phyloP scores from a whole-genome alignment of 2,888 invertebrate genomes.

The Asteroscopus sphinx region DNA sequence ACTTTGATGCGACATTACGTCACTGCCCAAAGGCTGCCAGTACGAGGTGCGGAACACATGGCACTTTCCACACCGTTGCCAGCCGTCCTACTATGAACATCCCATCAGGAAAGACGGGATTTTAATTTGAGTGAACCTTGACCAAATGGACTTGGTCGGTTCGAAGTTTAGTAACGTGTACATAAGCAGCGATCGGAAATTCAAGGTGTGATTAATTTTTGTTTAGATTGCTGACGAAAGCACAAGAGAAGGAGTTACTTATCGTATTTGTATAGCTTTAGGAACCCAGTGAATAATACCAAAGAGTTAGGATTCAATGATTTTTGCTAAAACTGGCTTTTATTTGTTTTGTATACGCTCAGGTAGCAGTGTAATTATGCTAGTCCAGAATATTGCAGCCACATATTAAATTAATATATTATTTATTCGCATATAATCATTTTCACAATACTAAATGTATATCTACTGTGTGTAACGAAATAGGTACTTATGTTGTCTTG shows the following conservation, averaged over 20 bases:
- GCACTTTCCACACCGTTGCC: conserved; percentile 97
- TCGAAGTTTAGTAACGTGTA: conserved; percentile 61
- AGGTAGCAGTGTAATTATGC: conserved; percentile 76
- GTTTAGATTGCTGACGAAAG: conserved; percentile 65
- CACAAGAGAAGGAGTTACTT: conserved; percentile 73
- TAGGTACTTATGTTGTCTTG: conserved; percentile 65
- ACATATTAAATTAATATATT: conserved; percentile 71
- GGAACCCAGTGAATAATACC: conserved; percentile 84
- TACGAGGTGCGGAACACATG: conserved; percentile 98
- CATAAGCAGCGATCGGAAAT: conserved; percentile 53
- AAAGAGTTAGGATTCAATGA: conserved; percentile 78
- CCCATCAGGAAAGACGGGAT: conserved; percentile 48
- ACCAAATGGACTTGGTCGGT: conserved; percentile 40
- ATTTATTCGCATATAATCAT: conserved; percentile 79
- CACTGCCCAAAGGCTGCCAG: conserved; percentile 97
- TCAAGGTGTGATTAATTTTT: conserved; percentile 62
- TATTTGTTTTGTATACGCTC: conserved; percentile 68
- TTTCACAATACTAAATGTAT: conserved; percentile 58
- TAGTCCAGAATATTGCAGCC: conserved; percentile 83
- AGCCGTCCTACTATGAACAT: conserved; percentile 92
- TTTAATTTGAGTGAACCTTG: conserved; percentile 47
- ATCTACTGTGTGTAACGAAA: conserved; percentile 66
- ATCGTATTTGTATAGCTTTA: conserved; percentile 74
- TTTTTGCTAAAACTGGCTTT: conserved; percentile 69
- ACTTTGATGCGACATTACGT: conserved; percentile 97